phyloP scores from a whole-genome alignment of 2,113 vertebrate species.

The Caranx ignobilis region DNA sequence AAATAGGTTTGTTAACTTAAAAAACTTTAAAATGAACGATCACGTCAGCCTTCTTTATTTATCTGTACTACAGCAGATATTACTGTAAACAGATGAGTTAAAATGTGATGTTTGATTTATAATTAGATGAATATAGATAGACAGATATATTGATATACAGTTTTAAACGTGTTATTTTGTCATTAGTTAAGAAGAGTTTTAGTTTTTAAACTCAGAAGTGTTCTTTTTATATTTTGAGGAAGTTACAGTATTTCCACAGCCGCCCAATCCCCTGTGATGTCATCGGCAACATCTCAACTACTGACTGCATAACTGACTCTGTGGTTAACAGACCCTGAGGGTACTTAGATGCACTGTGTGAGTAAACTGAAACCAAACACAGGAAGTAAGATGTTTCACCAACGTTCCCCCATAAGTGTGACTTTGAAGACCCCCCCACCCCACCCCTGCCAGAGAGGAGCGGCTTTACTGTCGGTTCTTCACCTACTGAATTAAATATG shows the following conservation, averaged over 20 bases:
- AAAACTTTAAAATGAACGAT: neutral
- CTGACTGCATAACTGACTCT: too few relatives aligned
- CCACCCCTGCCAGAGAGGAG: neutral
- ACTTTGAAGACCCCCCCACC: neutral
- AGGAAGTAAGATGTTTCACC: slow-evolving; percentile 54
- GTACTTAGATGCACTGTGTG: neutral
- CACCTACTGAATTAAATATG: neutral
- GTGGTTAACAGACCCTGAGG: too few relatives aligned
- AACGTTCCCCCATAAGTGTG: neutral
- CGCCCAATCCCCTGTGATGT: too few relatives aligned
- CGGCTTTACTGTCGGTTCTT: neutral
- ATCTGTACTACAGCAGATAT: too few relatives aligned
- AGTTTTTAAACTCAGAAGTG: too few relatives aligned
- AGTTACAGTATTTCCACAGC: too few relatives aligned
- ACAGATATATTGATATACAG: too few relatives aligned
- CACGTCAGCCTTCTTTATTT: neutral
- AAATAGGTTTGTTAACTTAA: neutral
- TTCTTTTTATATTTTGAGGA: too few relatives aligned
- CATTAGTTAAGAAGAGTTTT: neutral
- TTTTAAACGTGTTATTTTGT: neutral
- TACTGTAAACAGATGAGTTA: too few relatives aligned
- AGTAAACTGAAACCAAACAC: slow-evolving; percentile 13
- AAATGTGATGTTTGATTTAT: too few relatives aligned
- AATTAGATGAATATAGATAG: too few relatives aligned
- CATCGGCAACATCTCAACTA: too few relatives aligned